phyloP scores from a whole-genome alignment of 2,113 vertebrate species.

The Petrocephalus microphthalmus region DNA sequence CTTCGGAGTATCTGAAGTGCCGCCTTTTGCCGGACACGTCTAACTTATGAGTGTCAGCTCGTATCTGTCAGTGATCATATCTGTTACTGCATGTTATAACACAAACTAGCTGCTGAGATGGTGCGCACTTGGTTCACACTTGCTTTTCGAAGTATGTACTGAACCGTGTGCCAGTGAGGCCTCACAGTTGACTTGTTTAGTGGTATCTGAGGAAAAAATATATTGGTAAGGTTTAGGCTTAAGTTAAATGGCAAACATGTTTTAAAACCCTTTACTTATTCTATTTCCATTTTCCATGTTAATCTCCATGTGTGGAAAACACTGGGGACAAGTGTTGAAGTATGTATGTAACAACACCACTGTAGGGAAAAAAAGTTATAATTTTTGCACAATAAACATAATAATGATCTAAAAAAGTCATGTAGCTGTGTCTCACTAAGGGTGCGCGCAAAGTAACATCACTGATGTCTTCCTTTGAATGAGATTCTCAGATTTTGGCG shows the following conservation, averaged over 20 bases:
- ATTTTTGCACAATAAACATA: not conserved
- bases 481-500: not conserved
- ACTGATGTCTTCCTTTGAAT: not conserved
- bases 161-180: not conserved
- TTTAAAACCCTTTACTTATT: not conserved
- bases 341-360: not conserved
- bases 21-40: not conserved
- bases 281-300: too few species aligned
- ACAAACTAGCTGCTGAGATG: not conserved
- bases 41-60: not conserved
- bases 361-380: not conserved
- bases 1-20: not conserved
- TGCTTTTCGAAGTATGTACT: not conserved
- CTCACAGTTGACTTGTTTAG: too few species aligned
- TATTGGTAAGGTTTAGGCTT: not conserved
- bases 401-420: not conserved
- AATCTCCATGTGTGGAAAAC: not conserved
- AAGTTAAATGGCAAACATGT: not conserved
- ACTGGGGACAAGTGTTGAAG: not conserved
- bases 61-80: not conserved
- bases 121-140: not conserved
- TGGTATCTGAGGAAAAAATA: too few species aligned
- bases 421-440: not conserved
- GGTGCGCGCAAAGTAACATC: not conserved
- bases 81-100: not conserved